Evolutionary conservation across 2,888 invertebrate genomes (phyloP), one percentile per base, ranked within the genome.

Genomic region (Cybosia mesomella): DNA sequence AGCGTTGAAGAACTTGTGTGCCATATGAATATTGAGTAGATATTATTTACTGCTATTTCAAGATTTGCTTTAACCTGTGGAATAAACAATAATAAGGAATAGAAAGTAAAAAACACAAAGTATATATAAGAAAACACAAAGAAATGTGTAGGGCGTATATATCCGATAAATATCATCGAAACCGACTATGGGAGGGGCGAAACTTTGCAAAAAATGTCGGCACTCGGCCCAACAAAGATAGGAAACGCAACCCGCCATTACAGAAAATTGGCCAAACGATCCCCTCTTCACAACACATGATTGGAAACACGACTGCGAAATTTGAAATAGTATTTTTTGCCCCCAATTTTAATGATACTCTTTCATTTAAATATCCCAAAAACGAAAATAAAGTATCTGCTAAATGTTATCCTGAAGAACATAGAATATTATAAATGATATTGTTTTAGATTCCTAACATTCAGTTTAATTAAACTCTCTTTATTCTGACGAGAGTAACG

Each of bases 221-320:
- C 92, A 83, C 86, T 86, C 88, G 83, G 79, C 84, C 85, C 89
- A 82, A 91, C 92, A 93, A 92, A 93, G 92, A 92, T 90, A 92
- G 91, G 87, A 89, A 91, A 92, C 89, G 89, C 89, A 93, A 88
- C 90, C 92, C 89, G 89, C 92, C 92, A 94, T 94, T 93, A 93
- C 87, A 91, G 90, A 90, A 93, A 94, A 93, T 93, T 94, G 93
- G 89, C 87, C 87, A 87, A 85, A 80, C 87, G 85, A 87, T 87
- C 87, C 90, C 89, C 90, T 88, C 86, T 84, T 81, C 83, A 79
- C 84, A 84, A 82, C 78, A 79, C 76, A 80, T 85, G 79, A 83
- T 84, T 82, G 74, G 74, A 77, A 83, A 80, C 82, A 67, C 64
- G 67, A 81, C 82, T 83, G 81, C 83, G 77, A 88, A 90, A 86